A percentile compares a stretch with the other conserved stretches of the same genome.
These are phyloP conservation scores for Papilio dardanus DNA, from an alignment of 1,140 invertebrate species.

Conservation along the genomic window DNA sequence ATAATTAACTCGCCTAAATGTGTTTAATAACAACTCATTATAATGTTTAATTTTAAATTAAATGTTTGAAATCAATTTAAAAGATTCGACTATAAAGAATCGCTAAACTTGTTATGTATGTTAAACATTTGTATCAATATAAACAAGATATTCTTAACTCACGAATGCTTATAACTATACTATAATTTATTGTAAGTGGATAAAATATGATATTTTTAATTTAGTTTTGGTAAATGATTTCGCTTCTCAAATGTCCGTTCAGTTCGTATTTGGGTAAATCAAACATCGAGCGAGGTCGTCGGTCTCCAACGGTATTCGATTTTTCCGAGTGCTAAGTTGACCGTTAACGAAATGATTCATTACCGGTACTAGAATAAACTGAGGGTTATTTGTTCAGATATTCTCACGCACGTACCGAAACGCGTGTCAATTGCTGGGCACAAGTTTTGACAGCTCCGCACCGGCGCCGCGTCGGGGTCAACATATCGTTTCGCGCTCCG, in stretches of 20 bases:
- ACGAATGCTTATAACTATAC: slow-evolving; percentile 10
- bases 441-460: slow-evolving; percentile 71
- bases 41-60: slow-evolving; percentile 16
- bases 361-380: slow-evolving; percentile 74
- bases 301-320: slow-evolving; percentile 59
- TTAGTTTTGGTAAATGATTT: slow-evolving; percentile 41
- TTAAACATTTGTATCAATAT: slow-evolving; percentile 7
- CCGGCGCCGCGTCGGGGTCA: slow-evolving; percentile 64
- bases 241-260: slow-evolving; percentile 46
- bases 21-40: slow-evolving; percentile 9
- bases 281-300: slow-evolving; percentile 55
- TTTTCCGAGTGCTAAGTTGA: slow-evolving; percentile 68
- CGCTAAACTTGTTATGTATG: neutral
- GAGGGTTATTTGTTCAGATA: slow-evolving; percentile 74
- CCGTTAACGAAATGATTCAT: slow-evolving; percentile 79
- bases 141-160: neutral
- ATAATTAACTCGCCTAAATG: slow-evolving; percentile 11
- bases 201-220: slow-evolving; percentile 47
- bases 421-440: slow-evolving; percentile 69
- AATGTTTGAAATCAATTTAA: slow-evolving; percentile 7
- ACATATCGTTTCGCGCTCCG: slow-evolving; percentile 62
- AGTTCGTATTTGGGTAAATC: slow-evolving; percentile 62
- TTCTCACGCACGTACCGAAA: slow-evolving; percentile 73
- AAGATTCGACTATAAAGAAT: neutral
- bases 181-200: slow-evolving; percentile 43